Percentiles rank a stretch among this genome's conserved stretches.
Evolutionary conservation across 2,113 vertebrate genomes (phyloP).

Genomic region (Cisticola juncidis): DNA sequence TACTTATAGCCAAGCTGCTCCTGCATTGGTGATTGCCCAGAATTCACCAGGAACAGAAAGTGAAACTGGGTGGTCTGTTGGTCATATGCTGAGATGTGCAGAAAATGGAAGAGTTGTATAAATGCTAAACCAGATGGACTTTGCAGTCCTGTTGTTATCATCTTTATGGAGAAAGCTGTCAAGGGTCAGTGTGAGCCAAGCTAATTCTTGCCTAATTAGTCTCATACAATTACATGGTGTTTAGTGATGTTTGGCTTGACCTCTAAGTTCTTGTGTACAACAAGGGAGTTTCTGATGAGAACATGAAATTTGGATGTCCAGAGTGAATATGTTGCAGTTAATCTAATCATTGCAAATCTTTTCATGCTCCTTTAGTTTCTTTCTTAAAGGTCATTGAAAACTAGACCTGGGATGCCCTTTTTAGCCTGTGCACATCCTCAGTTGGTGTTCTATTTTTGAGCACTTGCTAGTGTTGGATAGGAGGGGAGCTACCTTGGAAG

Average conservation of each 20-base stretch:
- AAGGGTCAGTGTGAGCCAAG: neutral
- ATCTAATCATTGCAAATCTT: neutral
- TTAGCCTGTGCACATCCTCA: constrained; percentile 2
- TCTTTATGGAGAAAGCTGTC: neutral
- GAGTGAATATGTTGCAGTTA: neutral
- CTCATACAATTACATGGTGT: neutral
- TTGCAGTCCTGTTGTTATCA: neutral
- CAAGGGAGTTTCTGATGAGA: constrained; percentile 2
- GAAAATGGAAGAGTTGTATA: neutral
- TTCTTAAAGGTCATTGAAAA: constrained; percentile 34
- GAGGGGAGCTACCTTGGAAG: neutral
- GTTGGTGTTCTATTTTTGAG: constrained; percentile 17
- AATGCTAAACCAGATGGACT: neutral
- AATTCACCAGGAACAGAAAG: constrained; percentile 30
- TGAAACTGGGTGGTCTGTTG: constrained; percentile 12
- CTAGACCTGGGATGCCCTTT: constrained; percentile 32
- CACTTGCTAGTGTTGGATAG: neutral
- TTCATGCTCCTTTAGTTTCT: constrained; percentile 3
- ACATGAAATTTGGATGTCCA: neutral
- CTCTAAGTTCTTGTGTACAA: neutral
- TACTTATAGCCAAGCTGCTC: neutral
- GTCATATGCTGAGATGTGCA: neutral
- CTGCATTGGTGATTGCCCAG: neutral
- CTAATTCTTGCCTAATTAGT: neutral
- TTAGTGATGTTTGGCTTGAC: constrained; percentile 25